Conservation (phyloP, 2,797 vertebrate genomes). For the Euphonia xanthogaster region DNA sequence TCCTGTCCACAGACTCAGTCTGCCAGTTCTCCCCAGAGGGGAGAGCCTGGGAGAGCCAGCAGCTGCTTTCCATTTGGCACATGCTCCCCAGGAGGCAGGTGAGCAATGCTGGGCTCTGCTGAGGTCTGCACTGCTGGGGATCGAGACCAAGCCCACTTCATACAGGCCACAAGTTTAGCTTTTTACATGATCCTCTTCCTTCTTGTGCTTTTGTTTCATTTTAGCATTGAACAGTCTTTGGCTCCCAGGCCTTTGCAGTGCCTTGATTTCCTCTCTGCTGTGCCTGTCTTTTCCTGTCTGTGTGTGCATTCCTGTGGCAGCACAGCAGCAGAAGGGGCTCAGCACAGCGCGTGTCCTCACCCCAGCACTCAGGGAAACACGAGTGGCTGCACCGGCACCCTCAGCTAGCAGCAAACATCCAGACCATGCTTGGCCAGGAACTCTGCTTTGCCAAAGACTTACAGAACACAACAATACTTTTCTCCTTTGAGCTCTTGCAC, state of each 20-base stretch:
- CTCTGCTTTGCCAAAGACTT: background rate
- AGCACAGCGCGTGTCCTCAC: rapidly evolving
- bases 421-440: background rate
- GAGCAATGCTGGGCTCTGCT: background rate
- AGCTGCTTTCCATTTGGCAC: background rate
- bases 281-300: rapidly evolving
- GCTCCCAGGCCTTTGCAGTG: rapidly evolving
- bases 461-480: background rate
- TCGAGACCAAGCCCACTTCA: background rate
- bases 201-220: background rate
- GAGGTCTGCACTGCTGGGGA: background rate
- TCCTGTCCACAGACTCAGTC: background rate
- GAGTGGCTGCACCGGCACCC: background rate
- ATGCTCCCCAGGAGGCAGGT: background rate
- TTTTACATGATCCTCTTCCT: background rate
- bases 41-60: background rate
- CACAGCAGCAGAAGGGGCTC: background rate
- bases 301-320: background rate
- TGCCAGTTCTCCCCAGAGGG: background rate
- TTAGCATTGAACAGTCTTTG: background rate
- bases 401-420: background rate
- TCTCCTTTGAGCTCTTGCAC: background rate
- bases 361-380: background rate
- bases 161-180: background rate
- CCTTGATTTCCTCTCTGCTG: background rate